Conservation (phyloP, 1,140 invertebrate genomes). For the Platorchestia sp. region DNA sequence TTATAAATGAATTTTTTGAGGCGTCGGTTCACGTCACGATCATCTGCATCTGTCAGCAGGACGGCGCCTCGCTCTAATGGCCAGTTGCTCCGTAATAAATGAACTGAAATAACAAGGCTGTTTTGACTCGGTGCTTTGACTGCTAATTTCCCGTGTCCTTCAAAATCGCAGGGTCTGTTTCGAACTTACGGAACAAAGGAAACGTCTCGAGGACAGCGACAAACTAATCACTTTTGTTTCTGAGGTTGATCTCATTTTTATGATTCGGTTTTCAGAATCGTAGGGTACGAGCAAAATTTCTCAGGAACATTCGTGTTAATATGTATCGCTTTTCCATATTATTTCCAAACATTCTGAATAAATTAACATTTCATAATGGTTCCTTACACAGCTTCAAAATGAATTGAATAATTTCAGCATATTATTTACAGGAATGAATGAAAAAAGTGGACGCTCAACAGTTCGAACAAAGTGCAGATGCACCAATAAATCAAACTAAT, state of each 20-base stretch:
- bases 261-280: neutral
- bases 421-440: neutral
- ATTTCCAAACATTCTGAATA: neutral
- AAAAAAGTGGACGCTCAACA: neutral
- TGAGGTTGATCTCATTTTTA: neutral
- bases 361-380: neutral
- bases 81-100: neutral
- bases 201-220: neutral
- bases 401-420: neutral
- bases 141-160: neutral
- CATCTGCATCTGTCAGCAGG: neutral
- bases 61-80: neutral
- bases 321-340: neutral
- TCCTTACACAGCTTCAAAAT: neutral
- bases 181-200: neutral
- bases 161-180: neutral
- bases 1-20: conserved; percentile 34
- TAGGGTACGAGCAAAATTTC: neutral
- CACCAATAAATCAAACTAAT: neutral
- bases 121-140: conserved; percentile 41
- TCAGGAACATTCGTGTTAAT: too few relatives aligned
- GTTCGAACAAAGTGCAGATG: neutral
- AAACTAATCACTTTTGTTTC: neutral
- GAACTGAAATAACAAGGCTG: conserved; percentile 35
- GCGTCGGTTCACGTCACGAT: neutral